Percentiles rank a stretch among this genome's conserved stretches.
These are phyloP conservation scores for Chrosomus eos DNA, from an alignment of 2,797 vertebrate genomes.

Conservation along the genomic window DNA sequence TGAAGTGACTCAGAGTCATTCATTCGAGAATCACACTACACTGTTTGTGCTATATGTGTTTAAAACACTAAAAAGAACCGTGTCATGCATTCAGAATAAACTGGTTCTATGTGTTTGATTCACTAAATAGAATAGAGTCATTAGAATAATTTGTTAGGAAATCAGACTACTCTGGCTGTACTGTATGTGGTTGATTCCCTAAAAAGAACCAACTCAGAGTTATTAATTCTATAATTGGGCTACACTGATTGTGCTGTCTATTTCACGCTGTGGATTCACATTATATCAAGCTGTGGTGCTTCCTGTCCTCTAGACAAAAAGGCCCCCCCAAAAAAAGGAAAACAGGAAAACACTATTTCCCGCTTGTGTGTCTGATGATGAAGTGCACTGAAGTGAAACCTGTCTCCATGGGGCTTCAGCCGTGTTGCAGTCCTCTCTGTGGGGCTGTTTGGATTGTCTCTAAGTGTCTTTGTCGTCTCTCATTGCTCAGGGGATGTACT, in stretches of 20 bases:
- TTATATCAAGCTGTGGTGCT: neutral
- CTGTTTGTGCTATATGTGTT: neutral
- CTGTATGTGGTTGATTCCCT: neutral
- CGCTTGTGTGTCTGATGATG: neutral
- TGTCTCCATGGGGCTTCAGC: conserved; percentile 14
- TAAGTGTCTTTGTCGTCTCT: conserved; percentile 23
- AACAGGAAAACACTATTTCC: neutral
- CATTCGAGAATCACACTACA: neutral
- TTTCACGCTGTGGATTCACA: neutral
- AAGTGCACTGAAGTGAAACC: conserved; percentile 16
- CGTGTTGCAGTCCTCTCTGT: neutral
- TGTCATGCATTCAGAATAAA: neutral
- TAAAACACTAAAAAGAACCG: neutral
- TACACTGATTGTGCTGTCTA: neutral
- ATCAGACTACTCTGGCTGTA: neutral
- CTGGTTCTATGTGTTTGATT: neutral
- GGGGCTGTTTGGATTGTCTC: conserved; percentile 18
- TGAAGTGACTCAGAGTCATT: too few species aligned
- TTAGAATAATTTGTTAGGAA: neutral
- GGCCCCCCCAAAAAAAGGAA: neutral
- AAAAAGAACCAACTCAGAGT: neutral
- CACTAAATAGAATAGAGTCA: neutral
- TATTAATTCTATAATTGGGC: neutral
- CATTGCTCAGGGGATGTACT: conserved; percentile 86
- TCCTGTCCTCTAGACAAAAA: neutral